Percentiles rank a stretch among this genome's conserved stretches.
Conservation (phyloP, 2,888 invertebrate genomes). For the Euspilapteryx auroguttella region DNA sequence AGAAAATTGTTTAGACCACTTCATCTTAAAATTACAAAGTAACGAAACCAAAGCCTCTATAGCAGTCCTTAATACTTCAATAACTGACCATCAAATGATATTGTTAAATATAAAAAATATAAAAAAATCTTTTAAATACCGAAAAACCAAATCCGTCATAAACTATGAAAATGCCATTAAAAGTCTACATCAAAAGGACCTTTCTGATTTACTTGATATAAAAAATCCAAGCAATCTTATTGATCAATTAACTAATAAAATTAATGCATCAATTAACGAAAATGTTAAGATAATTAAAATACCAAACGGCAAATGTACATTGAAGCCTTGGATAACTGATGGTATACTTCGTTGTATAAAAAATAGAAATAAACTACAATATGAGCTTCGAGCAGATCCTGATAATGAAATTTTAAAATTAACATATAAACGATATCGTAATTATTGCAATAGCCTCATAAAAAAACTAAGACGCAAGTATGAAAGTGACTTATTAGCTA, state of each 20-base stretch:
- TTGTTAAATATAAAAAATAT: not conserved
- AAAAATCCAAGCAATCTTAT: not conserved
- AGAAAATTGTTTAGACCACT: conserved; percentile 10
- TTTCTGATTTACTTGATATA: not conserved
- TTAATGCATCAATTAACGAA: not conserved
- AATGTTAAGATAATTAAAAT: not conserved
- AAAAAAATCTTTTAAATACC: not conserved
- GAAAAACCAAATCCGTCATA: not conserved
- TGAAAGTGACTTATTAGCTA: conserved; percentile 1
- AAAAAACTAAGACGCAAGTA: not conserved
- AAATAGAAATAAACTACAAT: not conserved
- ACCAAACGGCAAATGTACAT: not conserved
- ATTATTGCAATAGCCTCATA: not conserved
- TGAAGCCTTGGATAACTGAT: not conserved
- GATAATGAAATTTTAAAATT: not conserved
- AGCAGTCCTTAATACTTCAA: not conserved
- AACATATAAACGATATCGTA: not conserved
- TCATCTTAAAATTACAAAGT: not conserved
- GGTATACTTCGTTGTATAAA: not conserved
- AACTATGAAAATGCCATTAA: not conserved
- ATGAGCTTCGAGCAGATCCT: not conserved
- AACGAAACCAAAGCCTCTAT: not conserved
- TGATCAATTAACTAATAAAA: not conserved
- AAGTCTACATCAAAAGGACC: not conserved
- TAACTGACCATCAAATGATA: not conserved